Evolutionary conservation across 2,113 vertebrate species (phyloP).

Genomic region (Sorex araneus): DNA sequence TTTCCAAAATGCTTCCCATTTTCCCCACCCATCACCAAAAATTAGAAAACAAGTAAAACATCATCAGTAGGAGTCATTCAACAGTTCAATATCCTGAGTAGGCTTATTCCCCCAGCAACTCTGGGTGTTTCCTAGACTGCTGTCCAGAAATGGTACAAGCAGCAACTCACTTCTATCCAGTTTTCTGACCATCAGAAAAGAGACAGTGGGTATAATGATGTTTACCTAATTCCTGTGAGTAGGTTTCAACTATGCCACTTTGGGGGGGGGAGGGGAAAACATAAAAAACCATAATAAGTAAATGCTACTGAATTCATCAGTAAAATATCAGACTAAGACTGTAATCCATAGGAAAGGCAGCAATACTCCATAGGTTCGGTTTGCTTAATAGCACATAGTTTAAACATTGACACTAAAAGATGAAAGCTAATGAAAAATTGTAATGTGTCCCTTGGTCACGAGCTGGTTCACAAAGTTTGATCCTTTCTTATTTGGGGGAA

Average conservation of each 20-base stretch:
- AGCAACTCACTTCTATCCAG: constrained; percentile 11
- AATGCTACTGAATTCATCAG: not conserved
- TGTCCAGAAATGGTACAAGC: not conserved
- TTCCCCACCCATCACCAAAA: constrained; percentile 71
- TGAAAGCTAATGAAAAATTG: constrained; percentile 24
- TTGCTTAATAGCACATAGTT: not conserved
- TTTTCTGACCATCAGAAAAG: not conserved
- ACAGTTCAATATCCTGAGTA: constrained; percentile 47
- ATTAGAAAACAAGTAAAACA: constrained; percentile 75
- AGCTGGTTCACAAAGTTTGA: not conserved
- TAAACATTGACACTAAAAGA: constrained; percentile 43
- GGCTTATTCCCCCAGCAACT: constrained; percentile 62
- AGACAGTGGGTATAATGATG: not conserved
- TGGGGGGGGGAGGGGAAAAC: too few relatives aligned
- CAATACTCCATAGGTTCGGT: constrained; percentile 14
- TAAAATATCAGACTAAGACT: constrained; percentile 49
- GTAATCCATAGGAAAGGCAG: constrained; percentile 22
- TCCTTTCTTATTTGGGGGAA: not conserved
- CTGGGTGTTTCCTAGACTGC: constrained; percentile 50
- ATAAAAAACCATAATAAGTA: constrained; percentile 54
- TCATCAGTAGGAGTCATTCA: constrained; percentile 59
- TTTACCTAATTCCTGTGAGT: constrained; percentile 27
- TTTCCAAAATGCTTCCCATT: constrained; percentile 60
- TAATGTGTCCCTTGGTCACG: not conserved
- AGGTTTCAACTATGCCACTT: constrained; percentile 4